Evolutionary conservation across 2,797 vertebrate species (phyloP).

Genomic region (Holocentrus rufus): DNA sequence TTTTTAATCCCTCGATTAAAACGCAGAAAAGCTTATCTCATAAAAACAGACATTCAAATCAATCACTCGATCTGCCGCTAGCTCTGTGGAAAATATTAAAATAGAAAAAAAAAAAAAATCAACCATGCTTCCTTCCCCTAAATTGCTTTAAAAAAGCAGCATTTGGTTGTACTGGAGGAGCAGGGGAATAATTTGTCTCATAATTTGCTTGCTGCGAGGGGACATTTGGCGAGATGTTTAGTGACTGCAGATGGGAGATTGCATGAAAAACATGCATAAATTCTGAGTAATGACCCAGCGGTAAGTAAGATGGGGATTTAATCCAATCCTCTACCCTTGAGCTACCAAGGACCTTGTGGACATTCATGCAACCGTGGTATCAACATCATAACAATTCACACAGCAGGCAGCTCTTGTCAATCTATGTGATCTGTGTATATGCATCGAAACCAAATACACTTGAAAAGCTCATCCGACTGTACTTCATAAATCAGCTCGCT

Average conservation of each 20-base stretch:
- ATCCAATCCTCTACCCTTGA: not conserved
- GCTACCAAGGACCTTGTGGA: not conserved
- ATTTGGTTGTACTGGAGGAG: conserved; percentile 11
- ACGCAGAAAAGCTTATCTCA: conserved; percentile 60
- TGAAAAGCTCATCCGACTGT: no score
- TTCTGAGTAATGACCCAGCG: conserved; percentile 14
- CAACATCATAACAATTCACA: not conserved
- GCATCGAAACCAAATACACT: not conserved
- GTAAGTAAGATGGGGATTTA: not conserved
- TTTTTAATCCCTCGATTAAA: conserved; percentile 69
- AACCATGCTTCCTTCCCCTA: conserved; percentile 1
- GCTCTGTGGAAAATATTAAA: conserved; percentile 43
- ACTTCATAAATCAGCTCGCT: no score
- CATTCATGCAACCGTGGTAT: not conserved
- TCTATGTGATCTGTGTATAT: not conserved
- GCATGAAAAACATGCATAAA: conserved; percentile 9
- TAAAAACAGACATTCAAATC: conserved; percentile 60
- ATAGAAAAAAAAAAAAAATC: conserved; percentile 15
- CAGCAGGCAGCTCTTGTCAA: not conserved
- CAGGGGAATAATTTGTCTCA: conserved; percentile 12
- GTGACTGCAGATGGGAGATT: conserved; percentile 3
- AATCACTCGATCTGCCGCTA: conserved; percentile 50
- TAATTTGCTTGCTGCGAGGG: conserved; percentile 10
- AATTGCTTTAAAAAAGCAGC: conserved; percentile 15
- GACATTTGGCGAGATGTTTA: conserved; percentile 25